Evolutionary conservation across 2,113 vertebrate species (phyloP).

Genomic region (Lepus americanus): DNA sequence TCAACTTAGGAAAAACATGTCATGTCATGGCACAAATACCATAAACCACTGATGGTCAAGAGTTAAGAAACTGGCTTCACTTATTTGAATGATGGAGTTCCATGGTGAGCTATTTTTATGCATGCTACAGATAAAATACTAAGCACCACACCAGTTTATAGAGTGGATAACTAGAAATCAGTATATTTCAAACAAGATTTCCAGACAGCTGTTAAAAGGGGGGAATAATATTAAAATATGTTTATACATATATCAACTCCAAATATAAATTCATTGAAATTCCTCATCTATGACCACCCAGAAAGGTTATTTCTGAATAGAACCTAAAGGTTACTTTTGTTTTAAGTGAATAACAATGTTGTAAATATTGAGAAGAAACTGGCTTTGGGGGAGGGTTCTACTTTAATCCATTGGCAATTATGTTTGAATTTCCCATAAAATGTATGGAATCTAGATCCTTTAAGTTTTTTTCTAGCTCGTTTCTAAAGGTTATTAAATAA

Average conservation of each 20-base stretch:
- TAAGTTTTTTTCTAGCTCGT: constrained; percentile 29
- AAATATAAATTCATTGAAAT: constrained; percentile 73
- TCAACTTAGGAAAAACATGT: not conserved
- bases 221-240: not conserved
- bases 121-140: not conserved
- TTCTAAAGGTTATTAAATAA: constrained; percentile 44
- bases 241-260: not conserved
- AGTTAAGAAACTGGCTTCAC: not conserved
- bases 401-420: constrained; percentile 54
- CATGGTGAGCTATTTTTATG: not conserved
- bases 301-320: constrained; percentile 54
- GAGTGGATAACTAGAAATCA: constrained; percentile 35
- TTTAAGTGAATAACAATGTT: not conserved
- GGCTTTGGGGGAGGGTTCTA: not conserved
- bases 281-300: constrained; percentile 17
- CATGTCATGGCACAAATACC: not conserved
- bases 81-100: not conserved
- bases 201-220: constrained; percentile 32
- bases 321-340: constrained; percentile 56
- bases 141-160: not conserved
- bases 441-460: constrained; percentile 13
- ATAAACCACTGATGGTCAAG: not conserved
- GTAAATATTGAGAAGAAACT: constrained; percentile 22
- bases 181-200: constrained; percentile 36
- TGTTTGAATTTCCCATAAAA: constrained; percentile 62